Evolutionary conservation across 2,113 vertebrate genomes (phyloP), one percentile per base, ranked within the genome.

Genomic region (Tapirus terrestris): DNA sequence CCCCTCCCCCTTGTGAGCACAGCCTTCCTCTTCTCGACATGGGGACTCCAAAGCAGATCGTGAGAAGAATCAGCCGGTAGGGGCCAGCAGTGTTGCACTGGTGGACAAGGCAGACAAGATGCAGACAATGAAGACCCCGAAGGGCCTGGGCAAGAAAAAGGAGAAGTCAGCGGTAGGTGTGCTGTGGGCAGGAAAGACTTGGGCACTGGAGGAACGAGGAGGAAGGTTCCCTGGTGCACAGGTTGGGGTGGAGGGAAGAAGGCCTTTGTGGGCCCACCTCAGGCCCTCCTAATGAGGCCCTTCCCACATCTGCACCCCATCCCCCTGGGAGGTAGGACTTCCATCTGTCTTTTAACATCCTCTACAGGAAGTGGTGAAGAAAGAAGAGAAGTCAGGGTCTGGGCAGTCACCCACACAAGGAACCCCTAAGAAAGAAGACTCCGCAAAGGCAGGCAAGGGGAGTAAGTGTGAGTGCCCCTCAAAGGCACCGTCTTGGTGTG

Each of bases 71-170:
- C 97, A 96, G 23, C 14, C 31, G 9, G 75, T 94, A 85, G 98
- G 83, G 72, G 48, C 56, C 1, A 97, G 98, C 23, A 92, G 3
- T 6, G 6, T 27, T 0, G 7, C 75, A 0, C 1, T 85, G 85
- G 5, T 20, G 2, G 97, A 97, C 25, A 97, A 95, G 96, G 6
- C 97, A 0, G 98, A 96, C 63, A 98, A 97, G 96, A 17, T 83
- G 5, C 95, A 94, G 45, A 0, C 3, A 0, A 0, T 8, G n/a
- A 99, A 99, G 97, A 36, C 45, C 0, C 48, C 73, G 7, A 99
- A 98, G 84, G 53, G 36, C 29, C 3, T 91, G 6, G 0, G 45
- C 86, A 99, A 98, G 96, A 99, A 99, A 85, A 99, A 99, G 96
- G 98, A 98, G 61, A 98, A 99, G 98, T 3, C 92, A 0, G 36